Percentiles rank a stretch among this genome's conserved stretches.
These are phyloP conservation scores for Leptinotarsa undecemlineata DNA, from an alignment of 1,140 invertebrate species.

Conservation along the genomic window DNA sequence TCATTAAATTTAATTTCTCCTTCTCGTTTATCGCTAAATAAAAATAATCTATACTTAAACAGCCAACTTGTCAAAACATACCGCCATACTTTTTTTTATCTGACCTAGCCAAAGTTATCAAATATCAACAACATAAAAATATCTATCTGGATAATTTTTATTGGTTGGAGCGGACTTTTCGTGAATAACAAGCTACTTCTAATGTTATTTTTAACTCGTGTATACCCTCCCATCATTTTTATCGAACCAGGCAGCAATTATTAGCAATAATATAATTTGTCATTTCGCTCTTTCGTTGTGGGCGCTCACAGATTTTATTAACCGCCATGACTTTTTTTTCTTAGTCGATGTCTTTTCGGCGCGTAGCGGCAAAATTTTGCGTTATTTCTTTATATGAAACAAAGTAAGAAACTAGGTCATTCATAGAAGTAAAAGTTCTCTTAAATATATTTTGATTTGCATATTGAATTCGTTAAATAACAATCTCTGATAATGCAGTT, in stretches of 20 bases:
- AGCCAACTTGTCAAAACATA: background rate
- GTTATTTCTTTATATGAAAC: slow-evolving; percentile 1
- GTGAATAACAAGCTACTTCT: slow-evolving; percentile 4
- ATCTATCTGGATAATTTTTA: slow-evolving; percentile 20
- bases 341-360: slow-evolving; percentile 15
- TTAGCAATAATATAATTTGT: slow-evolving; percentile 12
- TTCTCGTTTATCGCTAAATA: background rate
- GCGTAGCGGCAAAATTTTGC: slow-evolving; percentile 13
- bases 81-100: slow-evolving; percentile 21
- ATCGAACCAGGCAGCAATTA: slow-evolving; percentile 16
- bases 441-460: slow-evolving; percentile 14
- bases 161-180: background rate
- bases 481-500: slow-evolving; percentile 13
- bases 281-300: slow-evolving; percentile 11
- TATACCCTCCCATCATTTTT: slow-evolving; percentile 19
- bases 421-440: slow-evolving; percentile 17
- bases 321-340: slow-evolving; percentile 24
- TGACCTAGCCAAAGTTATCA: slow-evolving; percentile 24
- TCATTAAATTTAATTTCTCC: no score
- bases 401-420: slow-evolving; percentile 14
- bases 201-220: slow-evolving; percentile 15
- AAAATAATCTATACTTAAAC: slow-evolving; percentile 8
- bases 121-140: slow-evolving; percentile 23
- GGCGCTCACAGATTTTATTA: slow-evolving; percentile 22
- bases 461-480: slow-evolving; percentile 14